Base-by-base conservation (phyloP, 2,888 invertebrate species). In the Dryadula phaetusa region DNA sequence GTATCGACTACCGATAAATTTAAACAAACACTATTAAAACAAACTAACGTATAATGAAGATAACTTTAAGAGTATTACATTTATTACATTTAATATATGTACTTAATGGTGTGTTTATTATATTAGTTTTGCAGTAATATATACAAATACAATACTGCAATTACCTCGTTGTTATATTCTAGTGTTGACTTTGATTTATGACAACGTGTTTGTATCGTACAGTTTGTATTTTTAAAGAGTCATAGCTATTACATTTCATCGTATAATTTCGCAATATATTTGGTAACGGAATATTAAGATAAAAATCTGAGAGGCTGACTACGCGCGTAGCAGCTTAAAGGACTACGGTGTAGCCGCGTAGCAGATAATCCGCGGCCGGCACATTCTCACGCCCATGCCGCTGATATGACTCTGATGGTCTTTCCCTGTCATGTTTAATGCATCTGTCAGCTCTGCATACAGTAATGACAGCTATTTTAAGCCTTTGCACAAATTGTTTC, bases 401-500 rank as follows among this genome's bases (percentile, higher is more conserved):
- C 78, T 78, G 80, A 84, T 87, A 87, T 87, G 82, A 84, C 79
- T 78, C 75, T 85, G 87, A 87, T 87, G 87, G 83, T 85, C 83
- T 87, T 86, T 85, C 82, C 83, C 77, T 88, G 86, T 85, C 85
- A 86, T 86, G 85, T 87, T 86, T 87, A 87, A 88, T 89, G 86
- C 86, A 88, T 85, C 77, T 81, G 80, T 82, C 81, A 82, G 78
- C 81, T 82, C 79, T 84, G 80, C 84, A 85, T 86, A 83, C 76
- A 81, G 72, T 82, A 80, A 83, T 82, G 75, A 72, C 72, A 69
- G 70, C 79, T 82, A 78, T 83, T 84, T 52, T 81, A 72, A 77
- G 79, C 80, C 77, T 82, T 63, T 42, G 16, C 61, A 42, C 66
- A 37, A 70, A 62, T 56, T 53, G 20, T 18, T 58, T 42, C 66